phyloP scores from a whole-genome alignment of 1,140 invertebrate genomes.

The Dendrolimus kikuchii region DNA sequence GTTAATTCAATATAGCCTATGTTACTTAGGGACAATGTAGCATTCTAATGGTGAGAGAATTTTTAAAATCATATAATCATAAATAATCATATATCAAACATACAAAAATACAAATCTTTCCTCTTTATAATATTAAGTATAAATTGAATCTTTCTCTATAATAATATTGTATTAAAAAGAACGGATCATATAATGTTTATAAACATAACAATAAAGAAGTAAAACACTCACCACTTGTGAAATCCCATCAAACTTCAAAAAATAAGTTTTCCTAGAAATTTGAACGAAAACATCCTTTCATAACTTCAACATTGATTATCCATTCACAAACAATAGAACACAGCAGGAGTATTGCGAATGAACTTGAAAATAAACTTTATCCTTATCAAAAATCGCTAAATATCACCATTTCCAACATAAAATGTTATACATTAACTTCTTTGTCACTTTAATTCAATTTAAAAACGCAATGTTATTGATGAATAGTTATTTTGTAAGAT shows the following conservation, averaged over 20 bases:
- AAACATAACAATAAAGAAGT: slow-evolving; percentile 1
- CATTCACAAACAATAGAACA: slow-evolving; percentile 28
- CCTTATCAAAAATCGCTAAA: slow-evolving; percentile 9
- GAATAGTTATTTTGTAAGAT: slow-evolving; percentile 24
- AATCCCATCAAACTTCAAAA: slow-evolving; percentile 40
- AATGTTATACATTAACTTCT: slow-evolving; percentile 10
- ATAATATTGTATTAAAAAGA: too few species aligned
- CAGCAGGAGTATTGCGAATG: slow-evolving; percentile 32
- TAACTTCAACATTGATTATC: slow-evolving; percentile 3
- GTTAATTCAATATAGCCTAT: too few species aligned
- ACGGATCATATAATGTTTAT: background rate
- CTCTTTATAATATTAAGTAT: too few species aligned
- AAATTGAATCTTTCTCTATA: too few species aligned
- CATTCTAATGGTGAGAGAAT: too few species aligned
- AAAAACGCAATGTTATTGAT: slow-evolving; percentile 29
- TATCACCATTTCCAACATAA: background rate
- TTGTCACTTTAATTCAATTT: slow-evolving; percentile 20
- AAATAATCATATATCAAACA: too few species aligned
- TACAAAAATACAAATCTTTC: too few species aligned
- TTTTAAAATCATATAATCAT: too few species aligned
- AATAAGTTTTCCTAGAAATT: background rate
- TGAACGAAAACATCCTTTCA: slow-evolving; percentile 3
- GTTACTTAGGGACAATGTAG: too few species aligned
- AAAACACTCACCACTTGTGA: slow-evolving; percentile 29
- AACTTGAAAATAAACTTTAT: slow-evolving; percentile 23